phyloP scores from a whole-genome alignment of 2,797 vertebrate species.

The Cirrhinus mrigala region DNA sequence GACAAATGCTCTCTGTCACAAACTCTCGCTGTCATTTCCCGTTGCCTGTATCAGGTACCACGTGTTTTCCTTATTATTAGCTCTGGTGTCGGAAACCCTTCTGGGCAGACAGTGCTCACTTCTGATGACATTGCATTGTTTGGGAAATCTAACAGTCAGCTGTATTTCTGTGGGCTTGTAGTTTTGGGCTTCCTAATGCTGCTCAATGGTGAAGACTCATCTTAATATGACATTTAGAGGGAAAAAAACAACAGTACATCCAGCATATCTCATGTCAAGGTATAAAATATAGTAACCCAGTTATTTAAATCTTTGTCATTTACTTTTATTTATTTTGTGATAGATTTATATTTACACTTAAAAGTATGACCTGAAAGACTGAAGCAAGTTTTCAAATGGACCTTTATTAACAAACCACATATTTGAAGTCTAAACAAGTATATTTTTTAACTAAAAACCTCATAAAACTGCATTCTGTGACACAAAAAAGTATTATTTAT shows the following conservation, averaged over 20 bases:
- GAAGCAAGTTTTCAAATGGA: too few species aligned
- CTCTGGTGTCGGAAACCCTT: constrained; percentile 20
- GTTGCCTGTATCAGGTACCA: constrained; percentile 31
- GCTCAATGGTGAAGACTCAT: background rate
- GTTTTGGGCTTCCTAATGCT: background rate
- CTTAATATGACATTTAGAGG: background rate
- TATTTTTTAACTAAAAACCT: too few species aligned
- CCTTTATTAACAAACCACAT: too few species aligned
- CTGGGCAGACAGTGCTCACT: background rate
- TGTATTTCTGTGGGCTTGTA: constrained; percentile 37
- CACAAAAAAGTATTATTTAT: too few species aligned
- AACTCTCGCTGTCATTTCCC: constrained; percentile 43
- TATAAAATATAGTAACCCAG: background rate
- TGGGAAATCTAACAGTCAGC: constrained; percentile 29
- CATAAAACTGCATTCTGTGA: too few species aligned
- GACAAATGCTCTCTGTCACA: constrained; percentile 56
- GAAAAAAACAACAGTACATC: too few species aligned
- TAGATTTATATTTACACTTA: background rate
- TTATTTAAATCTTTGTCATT: background rate
- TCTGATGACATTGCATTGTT: constrained; percentile 41
- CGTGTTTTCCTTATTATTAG: constrained; percentile 23
- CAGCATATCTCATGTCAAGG: background rate
- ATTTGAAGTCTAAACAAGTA: too few species aligned
- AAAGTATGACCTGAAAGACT: too few species aligned
- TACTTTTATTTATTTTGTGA: background rate